Conservation (phyloP, 2,888 invertebrate genomes). For the Horisme vitalbata region DNA sequence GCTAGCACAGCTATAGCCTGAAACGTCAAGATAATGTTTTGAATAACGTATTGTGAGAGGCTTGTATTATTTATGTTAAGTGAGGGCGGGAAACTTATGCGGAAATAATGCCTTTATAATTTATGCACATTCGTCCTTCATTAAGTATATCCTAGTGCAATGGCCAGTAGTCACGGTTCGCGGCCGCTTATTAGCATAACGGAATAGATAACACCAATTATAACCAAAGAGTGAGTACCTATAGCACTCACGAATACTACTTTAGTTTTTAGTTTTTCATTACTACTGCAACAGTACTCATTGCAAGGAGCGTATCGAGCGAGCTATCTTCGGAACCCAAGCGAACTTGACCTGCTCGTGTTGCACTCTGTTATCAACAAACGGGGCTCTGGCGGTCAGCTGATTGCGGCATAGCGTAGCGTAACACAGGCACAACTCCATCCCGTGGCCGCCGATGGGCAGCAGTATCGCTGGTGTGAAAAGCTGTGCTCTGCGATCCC, state of each 20-base stretch:
- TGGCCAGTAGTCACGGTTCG: constrained; percentile 37
- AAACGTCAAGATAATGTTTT: constrained; percentile 16
- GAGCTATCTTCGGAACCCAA: too few species aligned
- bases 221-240: constrained; percentile 11
- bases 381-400: too few species aligned
- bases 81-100: constrained; percentile 30
- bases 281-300: too few species aligned
- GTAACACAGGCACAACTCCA: too few species aligned
- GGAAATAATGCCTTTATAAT: constrained; percentile 37
- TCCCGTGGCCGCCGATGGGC: too few species aligned
- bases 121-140: constrained; percentile 38
- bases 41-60: constrained; percentile 15
- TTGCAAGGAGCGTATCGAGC: too few species aligned
- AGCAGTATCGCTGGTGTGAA: too few species aligned
- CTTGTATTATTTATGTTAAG: constrained; percentile 32
- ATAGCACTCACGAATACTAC: background rate
- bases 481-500: too few species aligned
- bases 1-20: background rate
- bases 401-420: too few species aligned
- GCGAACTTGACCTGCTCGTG: too few species aligned
- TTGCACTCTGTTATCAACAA: too few species aligned
- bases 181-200: constrained; percentile 31
- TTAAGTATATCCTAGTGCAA: constrained; percentile 36
- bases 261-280: too few species aligned
- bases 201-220: constrained; percentile 31